Percentiles rank a stretch among this genome's conserved stretches.
These are phyloP conservation scores for Penaeus indicus DNA, from an alignment of 1,140 invertebrate species.

Conservation along the genomic window DNA sequence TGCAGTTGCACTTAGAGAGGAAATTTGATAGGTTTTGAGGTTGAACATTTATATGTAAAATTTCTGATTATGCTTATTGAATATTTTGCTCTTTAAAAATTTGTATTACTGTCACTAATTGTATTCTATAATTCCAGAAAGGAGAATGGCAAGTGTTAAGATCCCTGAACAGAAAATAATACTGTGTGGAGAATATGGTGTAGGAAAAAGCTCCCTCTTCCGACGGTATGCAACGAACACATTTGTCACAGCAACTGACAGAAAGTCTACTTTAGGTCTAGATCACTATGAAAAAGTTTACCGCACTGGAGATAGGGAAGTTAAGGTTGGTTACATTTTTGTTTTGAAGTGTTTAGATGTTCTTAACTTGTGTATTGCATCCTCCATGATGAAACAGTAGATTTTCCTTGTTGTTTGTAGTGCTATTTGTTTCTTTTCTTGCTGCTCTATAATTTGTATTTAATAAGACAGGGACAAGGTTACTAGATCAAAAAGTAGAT, in stretches of 20 bases:
- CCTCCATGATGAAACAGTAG: too few species aligned
- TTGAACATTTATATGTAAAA: not conserved
- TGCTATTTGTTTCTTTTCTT: too few species aligned
- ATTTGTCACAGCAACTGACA: conserved; percentile 82
- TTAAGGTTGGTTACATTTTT: conserved; percentile 77
- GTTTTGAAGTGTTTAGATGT: not conserved
- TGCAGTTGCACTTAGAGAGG: too few species aligned
- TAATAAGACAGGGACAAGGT: too few species aligned
- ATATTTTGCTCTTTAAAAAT: conserved; percentile 1
- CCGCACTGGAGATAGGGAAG: conserved; percentile 78
- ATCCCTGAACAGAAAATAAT: conserved; percentile 94
- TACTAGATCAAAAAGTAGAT: too few species aligned
- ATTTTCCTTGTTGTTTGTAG: too few species aligned
- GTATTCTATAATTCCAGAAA: conserved; percentile 22
- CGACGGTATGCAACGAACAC: conserved; percentile 90
- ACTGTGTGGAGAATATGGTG: conserved; percentile 94
- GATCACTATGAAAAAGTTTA: conserved; percentile 90
- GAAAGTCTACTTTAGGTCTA: conserved; percentile 90
- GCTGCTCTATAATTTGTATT: too few species aligned
- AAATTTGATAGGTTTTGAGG: too few species aligned
- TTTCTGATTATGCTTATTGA: not conserved
- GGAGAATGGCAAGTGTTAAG: conserved; percentile 83
- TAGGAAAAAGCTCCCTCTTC: conserved; percentile 94
- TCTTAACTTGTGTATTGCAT: too few species aligned
- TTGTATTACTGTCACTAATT: not conserved